A percentile compares a stretch with the other conserved stretches of the same genome.
phyloP scores from a whole-genome alignment of 2,888 invertebrate genomes.

The Uloborus plumipes region DNA sequence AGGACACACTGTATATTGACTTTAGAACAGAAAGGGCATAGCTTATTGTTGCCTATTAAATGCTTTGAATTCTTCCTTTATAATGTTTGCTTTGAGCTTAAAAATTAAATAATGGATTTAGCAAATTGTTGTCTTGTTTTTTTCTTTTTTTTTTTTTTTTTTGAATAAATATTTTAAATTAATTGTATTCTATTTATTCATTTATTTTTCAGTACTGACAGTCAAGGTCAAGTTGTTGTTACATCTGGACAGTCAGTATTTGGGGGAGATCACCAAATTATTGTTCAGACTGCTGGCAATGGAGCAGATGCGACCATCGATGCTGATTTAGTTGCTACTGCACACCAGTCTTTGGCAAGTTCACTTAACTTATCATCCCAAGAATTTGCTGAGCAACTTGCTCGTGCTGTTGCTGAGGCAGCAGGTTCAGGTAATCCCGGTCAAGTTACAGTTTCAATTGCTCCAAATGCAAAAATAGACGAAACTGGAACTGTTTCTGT shows the following conservation, averaged over 20 bases:
- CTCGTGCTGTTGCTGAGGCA: slow-evolving; percentile 61
- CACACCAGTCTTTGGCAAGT: slow-evolving; percentile 43
- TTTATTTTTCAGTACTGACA: slow-evolving; percentile 43
- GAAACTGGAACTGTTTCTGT: slow-evolving; percentile 49
- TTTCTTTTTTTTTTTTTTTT: neutral
- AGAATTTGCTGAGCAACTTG: slow-evolving; percentile 63
- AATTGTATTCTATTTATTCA: slow-evolving; percentile 6
- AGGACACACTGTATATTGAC: no score
- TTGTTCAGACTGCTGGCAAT: slow-evolving; percentile 50
- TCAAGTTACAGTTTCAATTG: slow-evolving; percentile 59
- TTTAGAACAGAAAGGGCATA: no score
- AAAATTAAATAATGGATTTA: no score
- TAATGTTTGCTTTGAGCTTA: neutral
- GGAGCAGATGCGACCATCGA: slow-evolving; percentile 41
- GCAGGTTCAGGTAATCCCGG: slow-evolving; percentile 45
- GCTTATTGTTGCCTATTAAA: no score
- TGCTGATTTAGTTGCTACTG: slow-evolving; percentile 48
- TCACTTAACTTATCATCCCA: slow-evolving; percentile 44
- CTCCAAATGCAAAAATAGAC: slow-evolving; percentile 44
- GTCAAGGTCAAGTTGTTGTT: slow-evolving; percentile 55
- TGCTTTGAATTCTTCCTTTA: no score
- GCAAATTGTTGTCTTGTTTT: neutral
- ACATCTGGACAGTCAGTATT: slow-evolving; percentile 44
- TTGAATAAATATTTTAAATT: slow-evolving; percentile 3
- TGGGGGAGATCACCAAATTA: slow-evolving; percentile 56